Evolutionary conservation across 2,888 invertebrate genomes (phyloP).

Genomic region (Limnephilus lunatus): DNA sequence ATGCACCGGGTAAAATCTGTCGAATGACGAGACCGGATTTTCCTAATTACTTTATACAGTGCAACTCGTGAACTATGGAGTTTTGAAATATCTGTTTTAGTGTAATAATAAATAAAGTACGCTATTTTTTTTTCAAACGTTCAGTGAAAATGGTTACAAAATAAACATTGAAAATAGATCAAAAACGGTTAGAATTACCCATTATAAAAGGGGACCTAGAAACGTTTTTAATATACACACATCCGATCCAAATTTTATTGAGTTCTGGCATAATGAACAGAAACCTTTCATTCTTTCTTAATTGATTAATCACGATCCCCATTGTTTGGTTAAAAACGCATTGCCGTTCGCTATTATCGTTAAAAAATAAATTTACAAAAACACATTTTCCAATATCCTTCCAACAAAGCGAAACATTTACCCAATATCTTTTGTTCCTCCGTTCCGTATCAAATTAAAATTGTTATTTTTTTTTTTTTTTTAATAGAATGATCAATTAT

Average conservation of each 20-base stretch:
- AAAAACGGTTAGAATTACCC: too few relatives aligned
- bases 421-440: conserved; percentile 5
- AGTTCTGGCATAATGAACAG: neutral
- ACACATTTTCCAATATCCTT: neutral
- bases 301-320: neutral
- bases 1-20: too few relatives aligned
- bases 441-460: conserved; percentile 12
- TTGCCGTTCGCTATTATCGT: neutral
- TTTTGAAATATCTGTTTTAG: too few relatives aligned
- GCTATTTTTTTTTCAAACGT: too few relatives aligned
- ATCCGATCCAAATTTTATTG: neutral
- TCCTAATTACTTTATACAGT: too few relatives aligned
- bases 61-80: too few relatives aligned
- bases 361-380: neutral
- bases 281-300: neutral
- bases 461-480: neutral
- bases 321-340: neutral
- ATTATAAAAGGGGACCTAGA: neutral
- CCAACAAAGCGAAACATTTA: conserved; percentile 17
- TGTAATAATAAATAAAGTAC: too few relatives aligned
- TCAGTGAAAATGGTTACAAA: neutral
- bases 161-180: neutral
- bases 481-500: conserved; percentile 29
- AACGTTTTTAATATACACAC: neutral
- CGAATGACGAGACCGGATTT: too few relatives aligned